Percentiles rank a stretch among this genome's conserved stretches.
phyloP scores from a whole-genome alignment of 2,797 vertebrate genomes.

The Pseudochromis fuscus region DNA sequence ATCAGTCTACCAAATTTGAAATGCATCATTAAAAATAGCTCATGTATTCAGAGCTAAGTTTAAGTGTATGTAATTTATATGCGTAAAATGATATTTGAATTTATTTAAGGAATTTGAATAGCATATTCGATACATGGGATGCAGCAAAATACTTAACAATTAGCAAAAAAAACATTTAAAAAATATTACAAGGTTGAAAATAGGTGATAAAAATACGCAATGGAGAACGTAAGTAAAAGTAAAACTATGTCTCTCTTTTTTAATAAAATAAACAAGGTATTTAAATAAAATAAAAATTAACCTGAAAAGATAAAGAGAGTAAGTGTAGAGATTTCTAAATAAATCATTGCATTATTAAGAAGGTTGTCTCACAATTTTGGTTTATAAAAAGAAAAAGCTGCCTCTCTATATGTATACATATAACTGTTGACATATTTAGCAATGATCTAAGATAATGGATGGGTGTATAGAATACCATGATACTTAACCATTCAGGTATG shows the following conservation, averaged over 20 bases:
- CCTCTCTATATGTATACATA: background rate
- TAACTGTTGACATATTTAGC: background rate
- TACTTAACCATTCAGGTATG: background rate
- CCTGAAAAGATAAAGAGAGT: background rate
- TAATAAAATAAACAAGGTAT: background rate
- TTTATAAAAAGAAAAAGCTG: too few species aligned
- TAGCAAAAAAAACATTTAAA: too few species aligned
- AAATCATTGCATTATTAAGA: too few species aligned
- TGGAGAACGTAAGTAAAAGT: too few species aligned
- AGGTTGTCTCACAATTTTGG: too few species aligned
- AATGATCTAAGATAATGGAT: background rate
- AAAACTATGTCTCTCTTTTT: too few species aligned
- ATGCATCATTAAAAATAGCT: background rate
- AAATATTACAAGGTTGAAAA: too few species aligned
- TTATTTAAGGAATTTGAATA: background rate
- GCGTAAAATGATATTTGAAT: background rate
- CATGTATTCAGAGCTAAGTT: background rate
- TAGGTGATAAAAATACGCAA: too few species aligned
- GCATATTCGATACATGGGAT: too few species aligned
- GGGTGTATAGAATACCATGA: background rate
- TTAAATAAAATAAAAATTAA: too few species aligned
- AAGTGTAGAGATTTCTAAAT: background rate
- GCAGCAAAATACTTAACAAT: too few species aligned
- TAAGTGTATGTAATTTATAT: background rate
- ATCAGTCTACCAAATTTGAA: background rate